Evolutionary conservation across 53 echinoderm and acorn worm species (phyloP).

Genomic region (Holothuria leucospilota): DNA sequence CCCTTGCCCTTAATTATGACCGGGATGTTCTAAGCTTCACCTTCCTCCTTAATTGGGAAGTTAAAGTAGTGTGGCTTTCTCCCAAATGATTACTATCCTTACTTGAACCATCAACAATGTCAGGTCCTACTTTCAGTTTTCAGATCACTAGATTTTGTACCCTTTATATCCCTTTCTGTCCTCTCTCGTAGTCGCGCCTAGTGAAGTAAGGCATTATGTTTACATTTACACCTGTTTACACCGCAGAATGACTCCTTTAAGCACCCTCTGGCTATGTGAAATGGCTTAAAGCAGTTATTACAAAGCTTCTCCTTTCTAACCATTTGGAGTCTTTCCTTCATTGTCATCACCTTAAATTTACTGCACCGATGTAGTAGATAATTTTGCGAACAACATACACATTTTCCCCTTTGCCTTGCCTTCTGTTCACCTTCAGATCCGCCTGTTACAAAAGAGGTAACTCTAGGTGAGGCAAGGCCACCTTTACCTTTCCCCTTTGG

Average conservation of each 20-base stretch:
- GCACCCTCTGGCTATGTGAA: constrained; percentile 24
- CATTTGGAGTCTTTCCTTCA: constrained; percentile 1
- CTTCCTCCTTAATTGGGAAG: background rate
- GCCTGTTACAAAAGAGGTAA: too few species aligned
- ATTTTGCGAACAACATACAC: background rate
- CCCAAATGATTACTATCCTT: background rate
- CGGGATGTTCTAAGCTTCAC: constrained; percentile 8
- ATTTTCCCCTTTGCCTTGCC: too few species aligned
- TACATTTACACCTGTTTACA: constrained; percentile 5
- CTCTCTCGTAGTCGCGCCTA: background rate
- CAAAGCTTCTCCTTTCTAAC: constrained; percentile 7
- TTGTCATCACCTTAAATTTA: background rate
- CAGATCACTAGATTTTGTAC: too few species aligned
- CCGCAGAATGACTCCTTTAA: background rate
- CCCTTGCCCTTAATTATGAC: background rate
- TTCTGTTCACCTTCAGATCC: too few species aligned
- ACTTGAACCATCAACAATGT: too few species aligned
- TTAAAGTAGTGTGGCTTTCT: constrained; percentile 10
- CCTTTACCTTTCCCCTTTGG: too few species aligned
- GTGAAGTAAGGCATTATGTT: constrained; percentile 26
- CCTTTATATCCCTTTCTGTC: too few species aligned
- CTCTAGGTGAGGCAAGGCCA: too few species aligned
- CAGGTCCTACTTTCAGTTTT: too few species aligned
- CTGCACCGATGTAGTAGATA: background rate
- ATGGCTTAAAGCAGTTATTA: constrained; percentile 39